Evolutionary conservation across 2,113 vertebrate species (phyloP), one percentile per base, ranked within the genome.

Genomic region (Pollimyrus isidori): DNA sequence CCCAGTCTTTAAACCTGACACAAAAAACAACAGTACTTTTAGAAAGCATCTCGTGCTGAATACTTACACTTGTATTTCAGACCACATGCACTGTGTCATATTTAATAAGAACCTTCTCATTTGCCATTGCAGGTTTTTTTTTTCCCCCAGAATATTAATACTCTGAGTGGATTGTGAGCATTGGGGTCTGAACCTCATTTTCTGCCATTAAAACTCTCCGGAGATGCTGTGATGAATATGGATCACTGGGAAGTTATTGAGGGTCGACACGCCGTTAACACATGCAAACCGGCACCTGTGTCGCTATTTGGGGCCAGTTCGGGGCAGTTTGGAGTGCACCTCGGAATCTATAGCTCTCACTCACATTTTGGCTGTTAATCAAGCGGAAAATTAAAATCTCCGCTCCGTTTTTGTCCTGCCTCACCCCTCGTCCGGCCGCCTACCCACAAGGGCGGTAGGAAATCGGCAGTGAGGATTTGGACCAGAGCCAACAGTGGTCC

Each of bases 381-480:
- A 94, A 94, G 94, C 92, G 91, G 94, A 95, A 95, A 96, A 95
- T 95, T 94, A 95, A 95, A 39, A 80, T 80, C 35, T 42, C 73
- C 35, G 6, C 35, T 42, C 13, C 13, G 1, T 35, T 80, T 19
- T 80, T 42, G 73, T 80, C 35, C 17, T 80, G 30, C 13, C 23
- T 35, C n/a, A 56, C 58, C 19, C 23, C 89, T 86, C 52, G 84
- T 76, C 10, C 2, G 1, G 30, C 17, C 35, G 0, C 42, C 17
- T 80, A 13, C 15, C 15, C 35, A 80, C 73, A 42, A 1, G 17
- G 73, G 35, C 4, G 3, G 1, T 11, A 30, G n/a, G 30, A 35
- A n/a, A 35, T 2, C 2, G 1, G 13, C 13, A 39, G 13, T 21
- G 73, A 80, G 73, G 30, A 5, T 17, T 73, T 13, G n/a, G 65